Evolutionary conservation across 2,113 vertebrate species (phyloP), one percentile per base, ranked within the genome.

Genomic region (Sinocyclocheilus anophthalmus): DNA sequence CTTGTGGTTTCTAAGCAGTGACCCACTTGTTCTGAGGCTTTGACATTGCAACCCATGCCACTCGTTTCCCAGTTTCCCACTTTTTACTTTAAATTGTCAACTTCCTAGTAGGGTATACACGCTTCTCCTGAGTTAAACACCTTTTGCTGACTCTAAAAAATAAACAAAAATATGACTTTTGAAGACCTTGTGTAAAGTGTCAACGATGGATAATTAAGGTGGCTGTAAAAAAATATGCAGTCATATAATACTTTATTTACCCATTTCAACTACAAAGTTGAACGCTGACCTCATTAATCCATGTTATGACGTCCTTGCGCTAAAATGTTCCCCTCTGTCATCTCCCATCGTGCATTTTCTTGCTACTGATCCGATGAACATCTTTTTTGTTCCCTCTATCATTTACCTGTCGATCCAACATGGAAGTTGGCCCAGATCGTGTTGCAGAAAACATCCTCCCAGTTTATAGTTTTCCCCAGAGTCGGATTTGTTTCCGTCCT

Each of bases 401-500:
- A 18, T 33, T 73, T 42, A 80, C 8, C 14, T 61, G 13, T 73
- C 11, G 12, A 63, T 26, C n/a, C 33, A 53, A n/a, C 72, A 18
- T 12, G 10, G 20, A 42, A 59, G 67, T 48, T 61, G 78, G 13
- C 59, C 53, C 11, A 11, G 83, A 81, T 76, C 85, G 85, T 20
- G 9, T 48, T 76, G 12, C 55, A 76, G 37, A 26, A 81, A 16
- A 10, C 37, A 45, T 63, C 63, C 42, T 69, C 14, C 4, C 37
- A 20, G 67, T 80, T 26, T 8, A 14, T 30, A 24, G 80, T 69
- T 65, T 18, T 82, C 81, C 81, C 72, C 83, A 12, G 11, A 13
- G 50, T 85, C 45, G 75, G 30, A n/a, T 37, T 33, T 77, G 69
- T 82, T 87, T 82, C 82, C 69, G 77, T 82, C 45, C 45, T 85